phyloP scores from a whole-genome alignment of 2,888 invertebrate species.

The Athetis lepigone region DNA sequence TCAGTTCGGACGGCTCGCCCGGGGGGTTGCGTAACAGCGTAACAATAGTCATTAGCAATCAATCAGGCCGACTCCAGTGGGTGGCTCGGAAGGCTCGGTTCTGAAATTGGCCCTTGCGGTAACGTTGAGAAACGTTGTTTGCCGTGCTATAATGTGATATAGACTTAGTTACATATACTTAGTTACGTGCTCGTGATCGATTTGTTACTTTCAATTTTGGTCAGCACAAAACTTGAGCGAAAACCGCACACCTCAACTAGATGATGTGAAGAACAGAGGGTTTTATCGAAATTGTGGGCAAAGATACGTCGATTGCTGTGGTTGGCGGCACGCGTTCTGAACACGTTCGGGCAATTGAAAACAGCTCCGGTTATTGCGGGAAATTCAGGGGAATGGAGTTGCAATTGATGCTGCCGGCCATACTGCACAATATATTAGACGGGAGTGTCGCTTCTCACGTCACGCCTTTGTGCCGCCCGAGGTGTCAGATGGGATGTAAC shows the following conservation, averaged over 20 bases:
- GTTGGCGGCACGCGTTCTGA: constrained; percentile 84
- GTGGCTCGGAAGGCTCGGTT: constrained; percentile 74
- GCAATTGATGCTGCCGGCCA: constrained; percentile 84
- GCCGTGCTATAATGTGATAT: constrained; percentile 57
- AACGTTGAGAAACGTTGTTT: constrained; percentile 67
- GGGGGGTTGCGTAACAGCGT: constrained; percentile 80
- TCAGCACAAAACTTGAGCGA: constrained; percentile 66
- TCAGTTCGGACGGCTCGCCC: constrained; percentile 74
- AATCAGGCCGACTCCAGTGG: constrained; percentile 81
- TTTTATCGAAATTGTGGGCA: constrained; percentile 82
- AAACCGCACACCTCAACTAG: constrained; percentile 68
- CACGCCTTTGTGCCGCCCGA: constrained; percentile 71
- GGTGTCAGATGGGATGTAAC: constrained; percentile 52
- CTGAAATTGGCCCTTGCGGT: constrained; percentile 82
- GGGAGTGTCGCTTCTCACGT: constrained; percentile 72
- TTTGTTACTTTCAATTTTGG: constrained; percentile 69
- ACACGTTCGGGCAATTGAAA: constrained; percentile 87
- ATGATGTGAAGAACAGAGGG: constrained; percentile 78
- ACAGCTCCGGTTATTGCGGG: constrained; percentile 84
- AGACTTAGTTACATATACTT: constrained; percentile 57
- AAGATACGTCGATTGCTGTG: constrained; percentile 76
- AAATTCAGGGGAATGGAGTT: constrained; percentile 82
- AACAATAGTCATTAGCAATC: constrained; percentile 88
- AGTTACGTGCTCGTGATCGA: constrained; percentile 68
- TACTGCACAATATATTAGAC: constrained; percentile 74